Percentiles rank a stretch among this genome's conserved stretches.
These are phyloP conservation scores for Nephrotoma guestfalica DNA, from an alignment of 2,888 invertebrate genomes.

Conservation along the genomic window DNA sequence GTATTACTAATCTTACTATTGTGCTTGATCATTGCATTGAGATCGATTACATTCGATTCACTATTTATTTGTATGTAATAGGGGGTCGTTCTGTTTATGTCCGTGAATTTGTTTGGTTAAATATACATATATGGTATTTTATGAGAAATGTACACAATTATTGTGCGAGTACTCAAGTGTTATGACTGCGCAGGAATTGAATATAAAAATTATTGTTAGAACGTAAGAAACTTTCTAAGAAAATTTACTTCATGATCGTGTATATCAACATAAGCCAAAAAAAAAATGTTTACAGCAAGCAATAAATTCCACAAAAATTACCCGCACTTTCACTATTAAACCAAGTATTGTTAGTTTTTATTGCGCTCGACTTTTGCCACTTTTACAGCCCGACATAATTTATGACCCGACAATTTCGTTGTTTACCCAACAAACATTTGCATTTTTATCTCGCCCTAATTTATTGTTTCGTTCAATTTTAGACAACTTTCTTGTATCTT, in stretches of 20 bases:
- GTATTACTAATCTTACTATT: background rate
- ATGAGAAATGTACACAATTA: background rate
- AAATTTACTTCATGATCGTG: background rate
- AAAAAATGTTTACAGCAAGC: background rate
- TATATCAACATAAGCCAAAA: background rate
- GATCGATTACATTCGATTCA: background rate
- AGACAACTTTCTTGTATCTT: background rate
- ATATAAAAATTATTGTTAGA: background rate
- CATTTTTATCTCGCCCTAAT: background rate
- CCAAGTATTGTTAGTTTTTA: background rate
- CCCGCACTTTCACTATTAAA: background rate
- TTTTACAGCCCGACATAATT: background rate
- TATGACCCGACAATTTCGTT: background rate
- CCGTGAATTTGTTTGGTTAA: background rate
- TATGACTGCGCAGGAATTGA: background rate
- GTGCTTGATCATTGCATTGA: background rate
- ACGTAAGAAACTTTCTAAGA: background rate
- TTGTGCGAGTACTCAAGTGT: background rate
- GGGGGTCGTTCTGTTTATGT: background rate
- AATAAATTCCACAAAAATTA: background rate
- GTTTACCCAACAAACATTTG: background rate
- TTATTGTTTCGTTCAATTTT: background rate
- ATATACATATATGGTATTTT: background rate
- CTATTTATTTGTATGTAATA: background rate
- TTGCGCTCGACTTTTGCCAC: background rate